phyloP scores from a whole-genome alignment of 2,888 invertebrate genomes.

The Ommatoiulus sabulosus region DNA sequence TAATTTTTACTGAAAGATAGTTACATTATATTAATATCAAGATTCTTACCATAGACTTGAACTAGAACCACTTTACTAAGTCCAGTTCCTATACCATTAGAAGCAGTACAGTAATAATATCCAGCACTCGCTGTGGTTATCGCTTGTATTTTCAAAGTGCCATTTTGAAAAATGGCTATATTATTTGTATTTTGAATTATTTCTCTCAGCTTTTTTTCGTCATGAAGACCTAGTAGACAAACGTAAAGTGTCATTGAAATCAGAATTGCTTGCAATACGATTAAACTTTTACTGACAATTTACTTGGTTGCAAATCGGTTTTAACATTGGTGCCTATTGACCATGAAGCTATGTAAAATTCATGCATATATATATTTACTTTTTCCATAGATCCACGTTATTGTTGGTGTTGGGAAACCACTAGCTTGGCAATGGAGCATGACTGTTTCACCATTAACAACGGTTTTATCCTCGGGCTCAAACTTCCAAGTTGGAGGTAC shows the following conservation, averaged over 20 bases:
- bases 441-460: slow-evolving; percentile 55
- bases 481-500: slow-evolving; percentile 58
- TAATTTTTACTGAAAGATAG: not conserved
- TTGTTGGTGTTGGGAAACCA: slow-evolving; percentile 57
- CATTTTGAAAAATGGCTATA: slow-evolving; percentile 45
- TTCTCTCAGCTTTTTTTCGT: slow-evolving; percentile 1
- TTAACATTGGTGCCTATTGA: too few relatives aligned
- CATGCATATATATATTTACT: not conserved
- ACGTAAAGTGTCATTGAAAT: not conserved
- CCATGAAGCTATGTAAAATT: not conserved
- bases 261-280: not conserved
- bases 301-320: not conserved
- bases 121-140: slow-evolving; percentile 64
- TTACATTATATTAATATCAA: not conserved
- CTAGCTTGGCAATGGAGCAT: slow-evolving; percentile 57
- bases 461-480: slow-evolving; percentile 53
- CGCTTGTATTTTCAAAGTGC: slow-evolving; percentile 49
- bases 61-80: slow-evolving; percentile 67
- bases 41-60: slow-evolving; percentile 66
- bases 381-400: slow-evolving; percentile 57
- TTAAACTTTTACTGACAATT: not conserved
- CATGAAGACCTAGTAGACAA: not conserved
- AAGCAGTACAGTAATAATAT: slow-evolving; percentile 67
- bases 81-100: slow-evolving; percentile 67
- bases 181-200: slow-evolving; percentile 39